These are phyloP conservation scores for Sialis lutaria DNA, from an alignment of 2,888 invertebrate species.

Conservation along the genomic window DNA sequence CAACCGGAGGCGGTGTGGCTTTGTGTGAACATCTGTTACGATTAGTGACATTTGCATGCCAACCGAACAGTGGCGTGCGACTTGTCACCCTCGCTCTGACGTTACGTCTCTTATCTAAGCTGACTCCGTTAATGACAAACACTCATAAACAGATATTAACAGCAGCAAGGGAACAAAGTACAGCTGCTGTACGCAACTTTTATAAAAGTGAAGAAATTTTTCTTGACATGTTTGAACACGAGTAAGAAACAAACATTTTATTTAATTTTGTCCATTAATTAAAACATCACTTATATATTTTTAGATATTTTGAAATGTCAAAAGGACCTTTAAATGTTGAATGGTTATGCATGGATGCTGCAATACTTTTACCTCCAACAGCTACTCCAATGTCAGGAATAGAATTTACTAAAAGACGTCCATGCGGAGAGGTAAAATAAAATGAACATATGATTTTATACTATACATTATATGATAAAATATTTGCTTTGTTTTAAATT, in stretches of 20 bases:
- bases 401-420: constrained; percentile 80
- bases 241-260: constrained; percentile 36
- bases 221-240: constrained; percentile 96
- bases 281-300: constrained; percentile 6
- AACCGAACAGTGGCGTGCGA: constrained; percentile 78
- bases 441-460: not conserved
- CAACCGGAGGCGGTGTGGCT: constrained; percentile 57
- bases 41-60: constrained; percentile 70
- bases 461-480: constrained; percentile 1
- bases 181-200: constrained; percentile 71
- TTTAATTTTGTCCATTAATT: no score
- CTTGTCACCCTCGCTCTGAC: constrained; percentile 84
- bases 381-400: constrained; percentile 93
- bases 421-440: constrained; percentile 78
- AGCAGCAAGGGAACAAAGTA: constrained; percentile 62
- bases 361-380: constrained; percentile 85
- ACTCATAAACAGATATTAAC: constrained; percentile 48
- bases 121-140: constrained; percentile 45
- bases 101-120: constrained; percentile 57
- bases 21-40: constrained; percentile 69
- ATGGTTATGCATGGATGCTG: constrained; percentile 92
- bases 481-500: constrained; percentile 5
- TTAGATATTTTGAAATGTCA: constrained; percentile 73
- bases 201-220: constrained; percentile 98
- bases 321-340: constrained; percentile 78